Evolutionary conservation across 64 coral and sea anemone genomes (phyloP).

Genomic region (Acropora yongei): DNA sequence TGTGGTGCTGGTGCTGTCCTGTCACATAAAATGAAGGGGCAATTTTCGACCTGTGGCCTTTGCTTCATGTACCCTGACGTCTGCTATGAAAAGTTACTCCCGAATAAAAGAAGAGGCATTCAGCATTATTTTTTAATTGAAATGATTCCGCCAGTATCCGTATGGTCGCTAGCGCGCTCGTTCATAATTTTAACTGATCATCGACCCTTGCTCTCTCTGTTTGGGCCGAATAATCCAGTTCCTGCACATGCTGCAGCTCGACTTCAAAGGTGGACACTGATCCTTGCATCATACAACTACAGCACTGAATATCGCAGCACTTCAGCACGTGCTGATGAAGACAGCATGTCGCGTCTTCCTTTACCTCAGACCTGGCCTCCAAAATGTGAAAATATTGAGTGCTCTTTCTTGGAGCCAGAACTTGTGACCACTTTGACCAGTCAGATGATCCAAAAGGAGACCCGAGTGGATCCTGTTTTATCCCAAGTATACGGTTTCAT

Average conservation of each 20-base stretch:
- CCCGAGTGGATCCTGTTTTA: constrained; percentile 40
- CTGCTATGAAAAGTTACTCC: constrained; percentile 48
- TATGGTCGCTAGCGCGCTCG: not conserved
- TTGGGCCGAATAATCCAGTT: constrained; percentile 30
- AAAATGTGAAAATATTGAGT: not conserved
- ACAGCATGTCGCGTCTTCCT: constrained; percentile 17
- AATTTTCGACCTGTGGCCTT: constrained; percentile 49
- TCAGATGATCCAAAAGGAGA: constrained; percentile 56
- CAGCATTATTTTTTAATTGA: constrained; percentile 55
- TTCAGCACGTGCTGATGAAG: not conserved
- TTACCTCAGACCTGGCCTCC: constrained; percentile 63
- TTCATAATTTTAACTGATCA: constrained; percentile 65
- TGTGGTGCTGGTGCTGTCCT: constrained; percentile 61
- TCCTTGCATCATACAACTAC: constrained; percentile 28
- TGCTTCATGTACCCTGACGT: constrained; percentile 31
- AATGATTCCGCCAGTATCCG: constrained; percentile 58
- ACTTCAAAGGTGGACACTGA: constrained; percentile 52
- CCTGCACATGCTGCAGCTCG: constrained; percentile 51
- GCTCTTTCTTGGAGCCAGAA: constrained; percentile 55
- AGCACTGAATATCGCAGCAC: not conserved
- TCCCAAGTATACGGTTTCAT: constrained; percentile 7
- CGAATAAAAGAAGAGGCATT: constrained; percentile 47
- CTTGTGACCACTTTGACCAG: constrained; percentile 47
- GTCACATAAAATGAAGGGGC: constrained; percentile 63
- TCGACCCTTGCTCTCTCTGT: constrained; percentile 54